Evolutionary conservation across 2,888 invertebrate species (phyloP), one percentile per base, ranked within the genome.

Genomic region (Schizaphis graminum): DNA sequence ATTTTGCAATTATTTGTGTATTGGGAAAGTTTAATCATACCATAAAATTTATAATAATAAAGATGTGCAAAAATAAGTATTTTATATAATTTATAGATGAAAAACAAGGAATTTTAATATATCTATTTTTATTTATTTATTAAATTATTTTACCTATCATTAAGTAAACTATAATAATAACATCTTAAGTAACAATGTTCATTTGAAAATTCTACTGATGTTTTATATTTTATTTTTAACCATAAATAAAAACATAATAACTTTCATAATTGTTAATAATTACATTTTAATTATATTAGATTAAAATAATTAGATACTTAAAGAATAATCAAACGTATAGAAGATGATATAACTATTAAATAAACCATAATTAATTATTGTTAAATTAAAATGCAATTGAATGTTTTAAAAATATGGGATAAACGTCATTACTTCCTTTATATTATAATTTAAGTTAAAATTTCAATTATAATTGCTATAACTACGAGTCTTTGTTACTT

Each of bases 381-480:
- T 86, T 16, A 86, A 86, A 86, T n/a, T 47, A 47, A 47, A 86
- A 47, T 5, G 47, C 13, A 47, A 13, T 47, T 5, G 28, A 47
- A 21, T 77, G 21, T 77, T 77, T 35, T 77, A 77, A 77, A 77
- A 77, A 77, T 21, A 77, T 28, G n/a, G 86, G 47, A 47, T 13
- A 77, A 35, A 35, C 41, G 28, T 47, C 47, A 28, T 21, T 84
- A 8, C 7, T 47, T 44, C 86, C 47, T 86, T 47, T 86, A 47
- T 24, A 28, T 47, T 86, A 44, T 44, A 44, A 86, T 47, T 47
- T 44, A 28, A 47, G 26, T 41, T 61, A 44, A 89, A 89, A 89
- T 89, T 89, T 41, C 56, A 89, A 89, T 89, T 89, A 89, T 16
- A 28, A 56, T 89, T 44, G 35, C n/a, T n/a, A 10, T 53, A 44